phyloP scores from a whole-genome alignment of 2,888 invertebrate species.

The Lasioglossum marginatum region DNA sequence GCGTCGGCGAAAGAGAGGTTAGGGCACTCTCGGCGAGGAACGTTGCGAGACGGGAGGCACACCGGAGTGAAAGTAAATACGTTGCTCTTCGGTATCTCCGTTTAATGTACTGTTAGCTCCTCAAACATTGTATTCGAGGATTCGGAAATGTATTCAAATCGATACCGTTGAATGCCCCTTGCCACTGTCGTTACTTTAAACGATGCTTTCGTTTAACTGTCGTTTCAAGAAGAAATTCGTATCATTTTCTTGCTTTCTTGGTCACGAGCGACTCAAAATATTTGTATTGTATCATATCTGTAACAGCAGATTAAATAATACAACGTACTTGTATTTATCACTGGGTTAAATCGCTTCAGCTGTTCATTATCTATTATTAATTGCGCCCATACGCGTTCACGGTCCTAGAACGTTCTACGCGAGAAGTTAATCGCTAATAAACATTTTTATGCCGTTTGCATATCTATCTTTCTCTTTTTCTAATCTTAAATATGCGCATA shows the following conservation, averaged over 20 bases:
- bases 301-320: neutral
- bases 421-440: neutral
- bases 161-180: neutral
- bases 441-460: neutral
- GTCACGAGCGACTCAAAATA: neutral
- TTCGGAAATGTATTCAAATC: neutral
- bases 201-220: neutral
- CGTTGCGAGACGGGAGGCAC: conserved; percentile 33
- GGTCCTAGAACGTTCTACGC: neutral
- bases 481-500: neutral
- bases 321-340: neutral
- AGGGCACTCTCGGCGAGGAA: conserved; percentile 28
- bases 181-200: neutral
- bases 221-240: neutral
- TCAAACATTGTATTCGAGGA: conserved; percentile 26
- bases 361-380: neutral
- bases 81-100: conserved; percentile 26
- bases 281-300: neutral
- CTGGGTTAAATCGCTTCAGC: neutral
- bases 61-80: conserved; percentile 68
- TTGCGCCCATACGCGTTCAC: neutral
- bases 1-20: conserved; percentile 53
- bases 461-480: neutral
- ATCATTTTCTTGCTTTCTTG: too few species aligned
- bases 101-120: conserved; percentile 37